Evolutionary conservation across 2,113 vertebrate species (phyloP).

Genomic region (Mirounga angustirostris): DNA sequence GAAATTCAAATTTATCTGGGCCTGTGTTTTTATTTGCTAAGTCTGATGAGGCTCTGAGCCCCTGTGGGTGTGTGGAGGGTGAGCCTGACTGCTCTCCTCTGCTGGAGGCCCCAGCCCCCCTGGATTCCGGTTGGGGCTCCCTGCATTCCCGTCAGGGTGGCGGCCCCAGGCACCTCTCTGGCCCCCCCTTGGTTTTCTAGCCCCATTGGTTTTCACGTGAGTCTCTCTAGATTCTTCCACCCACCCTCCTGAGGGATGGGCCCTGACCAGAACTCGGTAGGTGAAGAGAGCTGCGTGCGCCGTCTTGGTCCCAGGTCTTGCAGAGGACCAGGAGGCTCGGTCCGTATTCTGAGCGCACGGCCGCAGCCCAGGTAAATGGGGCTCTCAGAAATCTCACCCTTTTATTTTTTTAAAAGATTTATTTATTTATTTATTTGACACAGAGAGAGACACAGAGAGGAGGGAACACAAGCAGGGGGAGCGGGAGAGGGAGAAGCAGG

Average conservation of each 20-base stretch:
- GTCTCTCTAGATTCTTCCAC: not conserved
- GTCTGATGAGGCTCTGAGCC: not conserved
- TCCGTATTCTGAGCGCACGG: fast-evolving
- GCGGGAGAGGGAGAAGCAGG: too few species aligned
- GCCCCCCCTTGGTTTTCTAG: not conserved
- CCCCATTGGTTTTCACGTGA: not conserved
- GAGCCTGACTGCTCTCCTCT: not conserved
- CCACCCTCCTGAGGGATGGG: not conserved
- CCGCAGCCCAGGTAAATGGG: not conserved
- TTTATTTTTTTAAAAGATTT: too few species aligned
- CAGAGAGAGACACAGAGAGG: too few species aligned
- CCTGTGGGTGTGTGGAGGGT: not conserved
- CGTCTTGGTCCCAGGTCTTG: not conserved
- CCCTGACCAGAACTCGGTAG: not conserved
- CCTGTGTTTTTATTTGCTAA: not conserved
- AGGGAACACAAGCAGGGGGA: too few species aligned
- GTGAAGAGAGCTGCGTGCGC: not conserved
- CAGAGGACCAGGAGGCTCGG: not conserved
- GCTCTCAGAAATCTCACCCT: not conserved
- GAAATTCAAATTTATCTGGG: not conserved
- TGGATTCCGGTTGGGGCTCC: not conserved
- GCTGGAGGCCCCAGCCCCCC: not conserved
- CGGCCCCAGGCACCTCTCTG: not conserved
- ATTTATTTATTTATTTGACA: too few species aligned
- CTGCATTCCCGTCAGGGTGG: too few species aligned